A percentile compares a stretch with the other conserved stretches of the same genome.
These are phyloP conservation scores for Setipinna tenuifilis DNA, from an alignment of 2,797 vertebrate species.

Conservation along the genomic window DNA sequence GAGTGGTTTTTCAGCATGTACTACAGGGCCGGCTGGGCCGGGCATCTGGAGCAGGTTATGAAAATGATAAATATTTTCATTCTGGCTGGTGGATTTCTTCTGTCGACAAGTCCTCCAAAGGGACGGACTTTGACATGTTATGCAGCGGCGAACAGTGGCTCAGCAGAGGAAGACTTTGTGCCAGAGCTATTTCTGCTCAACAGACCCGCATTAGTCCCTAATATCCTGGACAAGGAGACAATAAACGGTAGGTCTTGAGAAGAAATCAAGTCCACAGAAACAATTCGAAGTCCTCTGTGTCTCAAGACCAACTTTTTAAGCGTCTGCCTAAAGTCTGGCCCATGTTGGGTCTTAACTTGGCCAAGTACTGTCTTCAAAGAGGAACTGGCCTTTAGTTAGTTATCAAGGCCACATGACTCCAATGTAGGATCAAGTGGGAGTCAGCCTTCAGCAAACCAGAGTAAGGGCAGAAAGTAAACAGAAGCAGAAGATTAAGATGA, in stretches of 20 bases:
- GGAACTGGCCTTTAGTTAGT: neutral
- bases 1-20: slow-evolving; percentile 21
- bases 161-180: neutral
- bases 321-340: neutral
- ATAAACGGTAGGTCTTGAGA: neutral
- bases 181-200: neutral
- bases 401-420: too few relatives aligned
- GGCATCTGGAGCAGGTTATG: slow-evolving; percentile 43
- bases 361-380: neutral
- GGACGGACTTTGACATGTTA: neutral
- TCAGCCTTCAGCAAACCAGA: too few relatives aligned
- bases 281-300: neutral
- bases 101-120: neutral
- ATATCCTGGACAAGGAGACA: neutral
- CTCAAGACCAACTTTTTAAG: neutral
- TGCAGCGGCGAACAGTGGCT: neutral
- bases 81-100: slow-evolving; percentile 37
- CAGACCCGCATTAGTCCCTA: neutral
- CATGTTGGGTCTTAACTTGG: neutral
- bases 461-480: too few relatives aligned
- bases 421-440: too few relatives aligned
- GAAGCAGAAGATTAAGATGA: too few relatives aligned
- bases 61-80: slow-evolving; percentile 40
- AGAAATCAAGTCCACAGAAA: neutral
- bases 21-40: neutral